These are phyloP conservation scores for Atta texana DNA, from an alignment of 1,140 invertebrate genomes.

Conservation along the genomic window DNA sequence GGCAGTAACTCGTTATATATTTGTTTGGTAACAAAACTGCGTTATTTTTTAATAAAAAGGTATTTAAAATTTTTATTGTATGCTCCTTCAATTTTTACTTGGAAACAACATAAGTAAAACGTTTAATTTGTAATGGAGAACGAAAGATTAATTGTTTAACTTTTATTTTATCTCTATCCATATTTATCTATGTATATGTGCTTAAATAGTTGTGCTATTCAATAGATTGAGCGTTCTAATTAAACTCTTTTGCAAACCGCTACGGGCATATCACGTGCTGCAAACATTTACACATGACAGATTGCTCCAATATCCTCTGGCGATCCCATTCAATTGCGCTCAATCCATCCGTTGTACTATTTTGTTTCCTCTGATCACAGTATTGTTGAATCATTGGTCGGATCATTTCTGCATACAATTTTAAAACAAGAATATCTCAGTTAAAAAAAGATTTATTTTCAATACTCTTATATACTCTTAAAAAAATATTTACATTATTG, in stretches of 20 bases:
- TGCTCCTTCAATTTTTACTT: no score
- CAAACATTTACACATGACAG: slow-evolving; percentile 79
- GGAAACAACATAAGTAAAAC: no score
- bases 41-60: no score
- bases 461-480: background rate
- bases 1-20: no score
- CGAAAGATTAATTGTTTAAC: no score
- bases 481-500: background rate
- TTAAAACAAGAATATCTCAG: background rate
- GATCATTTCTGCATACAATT: background rate
- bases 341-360: background rate
- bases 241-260: slow-evolving; percentile 77
- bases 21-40: no score
- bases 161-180: background rate
- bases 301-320: slow-evolving; percentile 79
- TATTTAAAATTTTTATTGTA: no score
- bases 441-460: background rate
- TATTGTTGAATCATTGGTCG: slow-evolving; percentile 28
- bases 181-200: background rate
- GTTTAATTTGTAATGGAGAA: no score
- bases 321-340: slow-evolving; percentile 35
- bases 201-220: slow-evolving; percentile 5
- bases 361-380: background rate
- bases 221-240: slow-evolving; percentile 71
- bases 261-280: slow-evolving; percentile 82